phyloP scores from a whole-genome alignment of 2,888 invertebrate genomes.

The Agrotis clavis region DNA sequence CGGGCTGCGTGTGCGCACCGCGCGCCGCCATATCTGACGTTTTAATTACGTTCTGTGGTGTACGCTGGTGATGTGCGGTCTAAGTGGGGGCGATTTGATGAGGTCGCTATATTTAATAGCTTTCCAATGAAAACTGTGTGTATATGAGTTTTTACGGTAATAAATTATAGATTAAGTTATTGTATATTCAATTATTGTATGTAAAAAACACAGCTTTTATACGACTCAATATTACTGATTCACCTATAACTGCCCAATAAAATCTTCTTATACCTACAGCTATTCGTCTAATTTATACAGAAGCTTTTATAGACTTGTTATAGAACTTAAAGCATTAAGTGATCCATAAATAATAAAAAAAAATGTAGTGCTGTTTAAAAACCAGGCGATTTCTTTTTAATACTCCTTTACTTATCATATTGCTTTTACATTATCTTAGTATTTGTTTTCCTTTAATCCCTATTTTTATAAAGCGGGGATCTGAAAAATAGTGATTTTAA shows the following conservation, averaged over 20 bases:
- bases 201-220: too few species aligned
- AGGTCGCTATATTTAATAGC: background rate
- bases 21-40: constrained; percentile 83
- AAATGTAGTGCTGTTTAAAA: too few species aligned
- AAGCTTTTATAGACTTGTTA: background rate
- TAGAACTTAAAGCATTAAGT: background rate
- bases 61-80: constrained; percentile 67
- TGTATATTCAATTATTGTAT: too few species aligned
- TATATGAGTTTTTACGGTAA: too few species aligned
- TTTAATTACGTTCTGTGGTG: constrained; percentile 86
- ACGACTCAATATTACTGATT: background rate
- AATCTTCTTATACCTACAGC: background rate
- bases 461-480: too few species aligned
- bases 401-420: too few species aligned
- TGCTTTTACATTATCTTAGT: background rate
- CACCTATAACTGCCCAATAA: background rate
- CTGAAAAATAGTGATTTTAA: too few species aligned
- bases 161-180: too few species aligned
- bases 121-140: too few species aligned
- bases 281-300: background rate
- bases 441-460: too few species aligned
- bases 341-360: too few species aligned
- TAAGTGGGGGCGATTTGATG: constrained; percentile 50
- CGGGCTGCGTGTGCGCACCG: constrained; percentile 65
- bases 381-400: too few species aligned